A percentile compares a stretch with the other conserved stretches of the same genome.
These are phyloP conservation scores for Acrossocheilus wenchowensis DNA, from an alignment of 2,797 vertebrate genomes.

Conservation along the genomic window DNA sequence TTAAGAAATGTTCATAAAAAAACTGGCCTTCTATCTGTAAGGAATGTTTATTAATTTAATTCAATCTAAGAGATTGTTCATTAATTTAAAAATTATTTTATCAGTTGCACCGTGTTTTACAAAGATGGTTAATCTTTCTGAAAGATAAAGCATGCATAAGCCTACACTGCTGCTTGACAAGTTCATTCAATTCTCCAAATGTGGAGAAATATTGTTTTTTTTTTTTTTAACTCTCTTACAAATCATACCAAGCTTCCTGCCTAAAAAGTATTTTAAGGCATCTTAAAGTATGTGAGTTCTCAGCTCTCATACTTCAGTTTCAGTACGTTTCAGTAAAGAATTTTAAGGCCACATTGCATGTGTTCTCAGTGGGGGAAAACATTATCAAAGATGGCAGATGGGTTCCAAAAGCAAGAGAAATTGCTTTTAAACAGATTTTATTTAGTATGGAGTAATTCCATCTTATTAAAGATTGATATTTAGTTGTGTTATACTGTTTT, in stretches of 20 bases:
- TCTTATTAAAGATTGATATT: background rate
- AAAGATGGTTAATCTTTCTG: background rate
- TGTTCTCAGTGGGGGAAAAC: background rate
- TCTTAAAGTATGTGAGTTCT: background rate
- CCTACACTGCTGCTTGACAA: background rate
- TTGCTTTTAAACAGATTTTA: background rate
- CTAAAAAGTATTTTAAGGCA: background rate
- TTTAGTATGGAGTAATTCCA: background rate
- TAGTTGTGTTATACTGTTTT: background rate
- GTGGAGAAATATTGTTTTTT: background rate
- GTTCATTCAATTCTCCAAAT: background rate
- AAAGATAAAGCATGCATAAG: background rate
- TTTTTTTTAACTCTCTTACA: background rate
- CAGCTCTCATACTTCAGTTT: background rate
- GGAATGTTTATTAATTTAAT: background rate
- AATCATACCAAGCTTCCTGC: background rate
- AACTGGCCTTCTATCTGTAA: background rate
- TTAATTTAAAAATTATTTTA: background rate
- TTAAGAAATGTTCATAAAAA: constrained; percentile 6
- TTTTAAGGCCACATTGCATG: background rate
- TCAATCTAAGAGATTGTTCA: background rate
- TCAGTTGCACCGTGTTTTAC: background rate
- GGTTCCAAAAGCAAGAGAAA: background rate
- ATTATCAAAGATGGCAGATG: background rate
- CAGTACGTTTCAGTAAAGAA: too few relatives aligned